Base-by-base conservation (phyloP, 2,113 vertebrate genomes). In the Antennarius striatus region DNA sequence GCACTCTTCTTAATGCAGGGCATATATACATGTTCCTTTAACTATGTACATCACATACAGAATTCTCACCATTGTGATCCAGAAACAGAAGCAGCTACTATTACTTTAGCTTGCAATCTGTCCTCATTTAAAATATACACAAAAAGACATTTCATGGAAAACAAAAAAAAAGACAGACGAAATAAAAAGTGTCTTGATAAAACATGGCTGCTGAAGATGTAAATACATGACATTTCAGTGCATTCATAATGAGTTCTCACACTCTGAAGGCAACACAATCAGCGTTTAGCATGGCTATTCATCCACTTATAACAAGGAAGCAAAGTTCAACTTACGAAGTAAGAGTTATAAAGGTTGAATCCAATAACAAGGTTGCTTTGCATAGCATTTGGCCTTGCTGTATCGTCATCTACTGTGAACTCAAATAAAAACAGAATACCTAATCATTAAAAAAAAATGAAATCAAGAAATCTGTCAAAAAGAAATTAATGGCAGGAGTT, bases 371-470 rank as follows among this genome's bases (percentile, higher is more conserved):
- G 59, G 52, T 82, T 75, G 62, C 79, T 79, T 91, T 94, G 92
- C 91, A 93, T 93, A 91, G 90, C 91, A 90, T 92, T 93, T 90
- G 90, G 89, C 91, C 72, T 90, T 71, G 84, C 75, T 88, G 76
- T 82, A 83, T 71, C 71, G 61, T 71, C 66, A 70, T 74, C 59
- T 73, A 73, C 66, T 52, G n/a, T 51, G 30, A 53, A 85, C 47
- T 74, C 32, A 15, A 78, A 65, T 71, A 62, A 71, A 80, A 80
- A 81, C 85, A 76, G 63, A 77, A 90, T 87, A 84, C 88, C 91
- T 92, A 93, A 93, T 86, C 86, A 90, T 77, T 77, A 64, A 82
- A 57, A 66, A 15, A 57, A 63, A 13, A 12, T 54, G 10, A 50
- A 71, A 63, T 58, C 17, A 40, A 36, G 50, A 67, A 46, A 70